Conservation (phyloP, 2,797 vertebrate species). For the Cottoperca gobio region DNA sequence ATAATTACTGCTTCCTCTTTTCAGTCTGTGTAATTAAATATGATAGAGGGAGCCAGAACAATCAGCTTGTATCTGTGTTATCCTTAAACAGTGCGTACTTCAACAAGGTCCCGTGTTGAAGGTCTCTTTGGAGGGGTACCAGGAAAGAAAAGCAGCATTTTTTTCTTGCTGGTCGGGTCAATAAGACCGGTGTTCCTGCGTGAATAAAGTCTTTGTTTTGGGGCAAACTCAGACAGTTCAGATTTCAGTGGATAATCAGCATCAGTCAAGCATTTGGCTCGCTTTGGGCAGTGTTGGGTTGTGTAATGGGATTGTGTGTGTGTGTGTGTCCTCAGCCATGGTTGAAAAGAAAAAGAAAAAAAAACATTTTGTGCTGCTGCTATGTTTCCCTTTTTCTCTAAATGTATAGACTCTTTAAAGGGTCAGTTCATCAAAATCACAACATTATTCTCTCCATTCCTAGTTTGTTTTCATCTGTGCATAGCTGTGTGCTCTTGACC, state of each 20-base stretch:
- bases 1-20: conserved; percentile 21
- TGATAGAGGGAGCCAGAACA: background rate
- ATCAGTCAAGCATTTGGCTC: conserved; percentile 43
- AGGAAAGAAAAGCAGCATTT: conserved; percentile 9
- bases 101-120: background rate
- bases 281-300: conserved; percentile 24
- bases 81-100: background rate
- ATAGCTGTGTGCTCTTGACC: background rate
- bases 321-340: background rate
- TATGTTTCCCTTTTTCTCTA: background rate
- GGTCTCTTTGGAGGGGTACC: conserved; percentile 8
- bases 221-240: conserved; percentile 66
- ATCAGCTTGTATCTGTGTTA: background rate
- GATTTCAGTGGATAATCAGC: conserved; percentile 67
- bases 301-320: conserved; percentile 30
- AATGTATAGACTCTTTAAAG: background rate
- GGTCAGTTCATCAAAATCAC: background rate
- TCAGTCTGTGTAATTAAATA: background rate
- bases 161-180: conserved; percentile 31
- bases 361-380: background rate
- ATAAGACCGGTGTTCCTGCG: conserved; percentile 29
- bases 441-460: too few relatives aligned
- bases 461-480: too few relatives aligned
- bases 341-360: too few relatives aligned
- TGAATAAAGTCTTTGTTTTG: conserved; percentile 75